Base-by-base conservation (phyloP, 2,797 vertebrate species). In the Scolopax rusticola region DNA sequence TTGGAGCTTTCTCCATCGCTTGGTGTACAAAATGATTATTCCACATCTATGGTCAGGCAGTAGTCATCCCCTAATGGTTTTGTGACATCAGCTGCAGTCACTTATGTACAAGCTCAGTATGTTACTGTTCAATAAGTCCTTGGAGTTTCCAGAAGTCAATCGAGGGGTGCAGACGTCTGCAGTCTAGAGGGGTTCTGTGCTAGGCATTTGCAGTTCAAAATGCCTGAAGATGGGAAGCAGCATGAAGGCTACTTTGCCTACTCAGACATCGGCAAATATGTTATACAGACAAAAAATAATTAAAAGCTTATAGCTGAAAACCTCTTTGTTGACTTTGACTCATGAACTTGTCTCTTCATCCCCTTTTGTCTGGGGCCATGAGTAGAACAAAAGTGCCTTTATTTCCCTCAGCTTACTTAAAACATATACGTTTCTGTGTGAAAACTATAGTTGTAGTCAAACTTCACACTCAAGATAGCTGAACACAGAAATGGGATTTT, bases 241-340 rank as follows among this genome's bases (percentile, higher is more conserved):
- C 48, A 25, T 85, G 65, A 68, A 80, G 47, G 63, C 50, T 80
- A 40, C 57, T 36, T 47, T 47, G 70, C 36, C 53, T 76, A 51
- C 45, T 56, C 1, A 0, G 56, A 59, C 73, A 69, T 48, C 1
- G 0, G 43, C 48, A 54, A 63, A 38, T 59, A 51, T 0, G 7
- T 68, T 83, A 30, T 12, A 53, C 38, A 48, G 71, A 20, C 19
- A 28, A 69, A 74, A 79, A 47, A 36, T 32, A 54, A 61, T 40
- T 32, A 70, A 56, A 84, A 70, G 32, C 47, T 80, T 76, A 20
- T 13, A 80, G 40, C 33, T 70, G 27, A 48, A 60, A 79, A 50
- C 24, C 12, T 83, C 45, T 73, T n/a, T 78, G 53, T 69, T 80
- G 63, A 50, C 40, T 75, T 40, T 84, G 51, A 57, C 33, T 70